Conservation (phyloP, 2,888 invertebrate genomes). For the Clusia tigrina region DNA sequence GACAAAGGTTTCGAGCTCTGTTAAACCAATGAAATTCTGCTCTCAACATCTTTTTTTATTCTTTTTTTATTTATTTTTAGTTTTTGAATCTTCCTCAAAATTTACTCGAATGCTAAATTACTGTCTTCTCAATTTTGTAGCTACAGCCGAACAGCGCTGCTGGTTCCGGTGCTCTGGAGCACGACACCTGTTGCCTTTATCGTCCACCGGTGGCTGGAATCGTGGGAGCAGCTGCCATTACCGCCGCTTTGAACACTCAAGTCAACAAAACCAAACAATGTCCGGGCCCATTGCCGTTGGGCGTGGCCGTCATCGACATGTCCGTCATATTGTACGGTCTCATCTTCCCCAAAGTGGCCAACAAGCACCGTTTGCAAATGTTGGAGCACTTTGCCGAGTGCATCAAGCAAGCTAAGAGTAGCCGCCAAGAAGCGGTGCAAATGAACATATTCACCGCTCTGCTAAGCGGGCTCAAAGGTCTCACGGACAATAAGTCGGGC, state of each 20-base stretch:
- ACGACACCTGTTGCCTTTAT: constrained; percentile 93
- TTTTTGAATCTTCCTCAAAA: constrained; percentile 14
- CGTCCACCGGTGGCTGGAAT: constrained; percentile 65
- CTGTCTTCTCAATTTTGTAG: constrained; percentile 69
- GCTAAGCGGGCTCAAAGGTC: constrained; percentile 84
- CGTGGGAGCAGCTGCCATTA: constrained; percentile 18
- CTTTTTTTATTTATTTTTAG: constrained; percentile 3
- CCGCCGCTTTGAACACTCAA: constrained; percentile 35
- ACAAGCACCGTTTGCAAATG: constrained; percentile 97
- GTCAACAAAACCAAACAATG: constrained; percentile 65
- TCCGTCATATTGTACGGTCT: constrained; percentile 92
- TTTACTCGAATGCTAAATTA: constrained; percentile 10
- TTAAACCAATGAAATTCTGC: not conserved
- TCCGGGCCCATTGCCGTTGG: constrained; percentile 87
- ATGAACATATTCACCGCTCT: constrained; percentile 96
- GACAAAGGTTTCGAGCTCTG: not conserved
- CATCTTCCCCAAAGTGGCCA: constrained; percentile 92
- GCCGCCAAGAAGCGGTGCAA: constrained; percentile 92
- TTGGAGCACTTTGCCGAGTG: constrained; percentile 96
- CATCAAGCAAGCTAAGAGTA: constrained; percentile 90
- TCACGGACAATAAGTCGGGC: constrained; percentile 85
- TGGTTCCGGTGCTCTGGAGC: constrained; percentile 95
- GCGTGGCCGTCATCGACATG: constrained; percentile 95
- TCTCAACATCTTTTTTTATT: no score
- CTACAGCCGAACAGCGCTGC: constrained; percentile 93